These are phyloP conservation scores for Ascidia mentula DNA, from an alignment of 23 tunicate species.

Conservation along the genomic window DNA sequence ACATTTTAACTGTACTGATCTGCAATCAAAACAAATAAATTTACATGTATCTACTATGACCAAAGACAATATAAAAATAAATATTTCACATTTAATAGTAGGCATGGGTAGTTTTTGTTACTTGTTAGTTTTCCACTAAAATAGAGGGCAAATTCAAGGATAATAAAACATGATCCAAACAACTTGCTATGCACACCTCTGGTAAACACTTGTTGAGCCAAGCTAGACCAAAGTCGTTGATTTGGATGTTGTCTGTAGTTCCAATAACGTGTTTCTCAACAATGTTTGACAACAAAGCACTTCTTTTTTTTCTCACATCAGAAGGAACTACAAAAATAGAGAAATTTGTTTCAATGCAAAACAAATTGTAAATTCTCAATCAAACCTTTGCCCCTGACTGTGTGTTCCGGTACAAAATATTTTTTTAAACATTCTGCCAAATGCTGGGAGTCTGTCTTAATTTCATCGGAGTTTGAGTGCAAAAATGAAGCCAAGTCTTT, in stretches of 20 bases:
- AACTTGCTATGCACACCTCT: not conserved
- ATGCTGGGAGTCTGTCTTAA: not conserved
- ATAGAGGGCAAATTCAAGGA: too few relatives aligned
- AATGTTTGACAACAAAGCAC: not conserved
- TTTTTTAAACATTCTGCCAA: not conserved
- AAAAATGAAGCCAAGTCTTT: not conserved
- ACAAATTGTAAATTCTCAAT: too few relatives aligned
- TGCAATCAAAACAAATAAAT: too few relatives aligned
- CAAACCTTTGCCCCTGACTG: not conserved
- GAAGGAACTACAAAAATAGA: not conserved
- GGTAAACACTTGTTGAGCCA: not conserved
- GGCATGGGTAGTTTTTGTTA: too few relatives aligned
- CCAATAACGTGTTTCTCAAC: not conserved
- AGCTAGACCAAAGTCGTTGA: not conserved
- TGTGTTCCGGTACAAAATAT: not conserved
- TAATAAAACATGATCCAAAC: too few relatives aligned
- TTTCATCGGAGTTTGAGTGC: not conserved
- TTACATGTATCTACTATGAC: too few relatives aligned
- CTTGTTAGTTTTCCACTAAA: too few relatives aligned
- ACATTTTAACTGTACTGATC: not conserved
- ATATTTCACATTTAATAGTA: too few relatives aligned
- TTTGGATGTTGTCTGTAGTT: not conserved
- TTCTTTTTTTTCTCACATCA: not conserved
- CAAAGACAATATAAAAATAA: too few relatives aligned
- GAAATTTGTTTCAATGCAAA: not conserved